Evolutionary conservation across 2,888 invertebrate genomes (phyloP).

Genomic region (Lasioglossum marginatum): DNA sequence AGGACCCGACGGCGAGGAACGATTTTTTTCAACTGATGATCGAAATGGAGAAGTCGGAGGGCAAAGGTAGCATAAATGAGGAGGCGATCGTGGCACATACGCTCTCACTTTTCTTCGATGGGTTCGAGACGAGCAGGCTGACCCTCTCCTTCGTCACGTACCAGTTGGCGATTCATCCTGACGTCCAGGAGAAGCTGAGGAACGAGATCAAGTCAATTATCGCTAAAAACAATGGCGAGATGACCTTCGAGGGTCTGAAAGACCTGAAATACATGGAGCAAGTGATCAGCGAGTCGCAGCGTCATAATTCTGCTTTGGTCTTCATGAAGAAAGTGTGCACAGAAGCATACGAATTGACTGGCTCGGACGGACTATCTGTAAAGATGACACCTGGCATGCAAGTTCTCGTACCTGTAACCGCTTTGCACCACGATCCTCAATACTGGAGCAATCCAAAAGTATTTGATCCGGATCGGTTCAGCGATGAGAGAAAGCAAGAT

Average conservation of each 20-base stretch:
- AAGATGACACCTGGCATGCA: constrained; percentile 63
- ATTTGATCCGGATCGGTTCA: constrained; percentile 77
- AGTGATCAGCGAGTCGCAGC: constrained; percentile 81
- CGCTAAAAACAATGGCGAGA: constrained; percentile 77
- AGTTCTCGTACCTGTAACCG: constrained; percentile 57
- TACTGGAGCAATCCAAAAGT: constrained; percentile 72
- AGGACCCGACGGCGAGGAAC: constrained; percentile 75
- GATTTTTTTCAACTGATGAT: constrained; percentile 86
- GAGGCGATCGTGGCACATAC: constrained; percentile 83
- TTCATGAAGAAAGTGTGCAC: constrained; percentile 69
- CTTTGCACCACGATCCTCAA: constrained; percentile 65
- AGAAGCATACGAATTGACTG: constrained; percentile 62
- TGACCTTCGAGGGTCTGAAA: constrained; percentile 85
- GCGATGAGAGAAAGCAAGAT: constrained; percentile 57
- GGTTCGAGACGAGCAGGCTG: constrained; percentile 86
- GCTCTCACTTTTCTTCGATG: constrained; percentile 85
- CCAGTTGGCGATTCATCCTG: constrained; percentile 83
- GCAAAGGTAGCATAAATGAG: constrained; percentile 70
- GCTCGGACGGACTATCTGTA: constrained; percentile 72
- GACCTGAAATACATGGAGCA: constrained; percentile 86
- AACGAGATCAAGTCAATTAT: constrained; percentile 83
- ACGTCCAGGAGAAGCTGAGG: constrained; percentile 85
- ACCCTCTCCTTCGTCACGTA: constrained; percentile 84
- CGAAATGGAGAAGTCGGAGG: constrained; percentile 67
- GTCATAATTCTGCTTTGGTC: constrained; percentile 51